Conservation (phyloP, 1,140 invertebrate species). For the Procambarus clarkii region DNA sequence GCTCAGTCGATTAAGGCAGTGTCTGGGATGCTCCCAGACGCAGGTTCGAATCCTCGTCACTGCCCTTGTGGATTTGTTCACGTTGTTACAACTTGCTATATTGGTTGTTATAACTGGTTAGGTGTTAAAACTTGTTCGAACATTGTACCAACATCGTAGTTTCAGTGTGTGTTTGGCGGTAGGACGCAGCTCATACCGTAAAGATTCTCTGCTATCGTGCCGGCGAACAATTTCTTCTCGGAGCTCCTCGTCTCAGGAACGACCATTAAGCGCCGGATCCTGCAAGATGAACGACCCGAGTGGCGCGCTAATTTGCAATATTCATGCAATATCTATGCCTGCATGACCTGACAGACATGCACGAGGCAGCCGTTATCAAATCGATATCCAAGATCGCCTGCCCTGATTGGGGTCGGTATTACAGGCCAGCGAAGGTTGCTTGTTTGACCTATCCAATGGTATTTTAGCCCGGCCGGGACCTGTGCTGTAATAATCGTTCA, state of each 20-base stretch:
- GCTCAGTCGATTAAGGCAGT: too few relatives aligned
- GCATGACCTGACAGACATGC: not conserved
- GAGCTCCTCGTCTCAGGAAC: not conserved
- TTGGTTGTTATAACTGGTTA: too few relatives aligned
- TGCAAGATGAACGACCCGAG: not conserved
- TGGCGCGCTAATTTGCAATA: not conserved
- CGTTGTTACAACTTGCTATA: too few relatives aligned
- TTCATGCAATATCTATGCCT: not conserved
- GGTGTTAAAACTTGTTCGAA: too few relatives aligned
- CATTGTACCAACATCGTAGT: too few relatives aligned
- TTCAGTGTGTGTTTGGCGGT: too few relatives aligned
- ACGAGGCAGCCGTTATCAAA: not conserved
- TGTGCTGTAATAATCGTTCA: not conserved
- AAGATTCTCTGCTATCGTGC: not conserved
- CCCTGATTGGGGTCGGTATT: not conserved
- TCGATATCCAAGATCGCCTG: slow-evolving; percentile 4
- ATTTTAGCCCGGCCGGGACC: not conserved
- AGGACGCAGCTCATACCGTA: too few relatives aligned
- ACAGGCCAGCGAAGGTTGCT: not conserved
- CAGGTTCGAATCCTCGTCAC: too few relatives aligned
- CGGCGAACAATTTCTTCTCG: not conserved
- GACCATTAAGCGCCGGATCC: not conserved
- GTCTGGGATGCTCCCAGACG: too few relatives aligned
- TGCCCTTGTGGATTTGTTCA: too few relatives aligned
- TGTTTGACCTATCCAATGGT: not conserved